Evolutionary conservation across 2,888 invertebrate species (phyloP).

Genomic region (Balanococcus diminutus): DNA sequence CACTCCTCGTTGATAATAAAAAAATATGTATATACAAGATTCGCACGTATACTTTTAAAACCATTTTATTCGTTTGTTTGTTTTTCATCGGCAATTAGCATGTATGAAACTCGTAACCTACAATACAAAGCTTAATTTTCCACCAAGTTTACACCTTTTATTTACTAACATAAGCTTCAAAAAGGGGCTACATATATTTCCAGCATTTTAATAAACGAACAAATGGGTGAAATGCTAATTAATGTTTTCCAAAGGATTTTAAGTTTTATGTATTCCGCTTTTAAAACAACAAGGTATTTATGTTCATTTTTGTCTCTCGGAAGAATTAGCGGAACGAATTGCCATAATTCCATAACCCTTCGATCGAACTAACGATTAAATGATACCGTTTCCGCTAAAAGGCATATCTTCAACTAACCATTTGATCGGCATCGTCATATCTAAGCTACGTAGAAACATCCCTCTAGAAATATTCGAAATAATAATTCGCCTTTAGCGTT

Average conservation of each 20-base stretch:
- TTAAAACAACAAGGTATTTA: neutral
- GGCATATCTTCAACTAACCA: neutral
- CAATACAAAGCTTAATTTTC: neutral
- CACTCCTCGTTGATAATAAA: too few relatives aligned
- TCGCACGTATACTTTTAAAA: neutral
- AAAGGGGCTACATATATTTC: neutral
- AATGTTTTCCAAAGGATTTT: neutral
- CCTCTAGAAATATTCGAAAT: neutral
- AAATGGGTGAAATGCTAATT: neutral
- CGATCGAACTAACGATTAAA: neutral
- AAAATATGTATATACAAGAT: too few relatives aligned
- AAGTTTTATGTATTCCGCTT: neutral
- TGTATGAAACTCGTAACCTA: neutral
- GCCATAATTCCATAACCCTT: neutral
- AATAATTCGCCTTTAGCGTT: neutral
- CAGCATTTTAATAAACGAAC: neutral
- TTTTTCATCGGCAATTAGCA: neutral
- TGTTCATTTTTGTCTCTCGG: neutral
- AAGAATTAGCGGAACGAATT: too few relatives aligned
- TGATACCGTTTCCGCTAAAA: neutral
- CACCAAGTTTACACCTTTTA: neutral
- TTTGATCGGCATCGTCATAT: neutral
- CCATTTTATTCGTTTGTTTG: neutral
- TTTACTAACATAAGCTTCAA: conserved; percentile 1
- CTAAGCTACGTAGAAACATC: neutral